Base-by-base conservation (phyloP, 2,113 vertebrate genomes). In the Mormoops blainvillei region DNA sequence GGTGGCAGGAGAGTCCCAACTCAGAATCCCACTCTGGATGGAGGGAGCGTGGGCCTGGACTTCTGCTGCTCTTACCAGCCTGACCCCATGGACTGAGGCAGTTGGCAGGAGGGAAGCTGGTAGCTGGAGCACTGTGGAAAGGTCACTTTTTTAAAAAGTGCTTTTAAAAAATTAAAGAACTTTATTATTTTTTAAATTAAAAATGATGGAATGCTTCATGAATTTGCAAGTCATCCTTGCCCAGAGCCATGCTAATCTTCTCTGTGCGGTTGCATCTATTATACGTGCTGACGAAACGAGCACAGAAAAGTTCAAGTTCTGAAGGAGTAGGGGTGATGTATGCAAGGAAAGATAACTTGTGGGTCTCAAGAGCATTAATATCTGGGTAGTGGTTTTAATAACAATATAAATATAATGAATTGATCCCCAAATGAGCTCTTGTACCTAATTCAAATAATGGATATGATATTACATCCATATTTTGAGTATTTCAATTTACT, bases 401-500 rank as follows among this genome's bases (percentile, higher is more conserved):
- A 92, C 28, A 95, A 70, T 88, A 41, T 90, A 87, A 92, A 89
- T 52, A 54, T 36, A 92, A 91, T 65, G 74, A 94, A 93, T 78
- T 80, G 81, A 94, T 83, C 14, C n/a, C 52, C 45, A 81, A 92
- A 41, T 89, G 73, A 91, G 52, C 71, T 80, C 48, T 90, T 80
- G 10, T 83, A 63, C 33, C n/a, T 91, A 90, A 89, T 91, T 93
- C 73, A 96, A 96, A 92, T 90, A 84, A 94, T 65, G n/a, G 48
- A 50, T 77, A 63, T 89, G 15, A 48, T 95, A 88, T 93, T 67
- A 48, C 54, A 91, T 87, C 50, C 88, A 63, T 97, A 95, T 91
- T 95, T 92, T 96, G 76, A 97, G 33, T 67, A 94, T 94, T 96
- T 96, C 90, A 95, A 67, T 96, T 95, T 97, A 68, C 70, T 97